These are phyloP conservation scores for Mystacides longicornis DNA, from an alignment of 2,888 invertebrate genomes.

Conservation along the genomic window DNA sequence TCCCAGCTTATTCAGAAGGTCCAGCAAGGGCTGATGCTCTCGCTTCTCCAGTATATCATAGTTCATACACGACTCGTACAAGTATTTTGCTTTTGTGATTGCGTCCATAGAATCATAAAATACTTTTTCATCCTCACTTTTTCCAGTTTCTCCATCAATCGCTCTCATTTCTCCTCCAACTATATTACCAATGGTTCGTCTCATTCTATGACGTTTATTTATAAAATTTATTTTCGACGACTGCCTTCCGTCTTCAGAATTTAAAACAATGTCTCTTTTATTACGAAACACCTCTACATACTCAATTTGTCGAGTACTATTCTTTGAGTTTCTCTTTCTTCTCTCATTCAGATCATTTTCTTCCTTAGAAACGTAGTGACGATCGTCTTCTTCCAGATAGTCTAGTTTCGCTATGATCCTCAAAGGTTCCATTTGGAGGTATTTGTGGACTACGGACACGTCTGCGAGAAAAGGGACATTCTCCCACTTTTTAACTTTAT, in stretches of 20 bases:
- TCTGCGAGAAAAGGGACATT: neutral
- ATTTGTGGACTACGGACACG: neutral
- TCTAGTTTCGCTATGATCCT: neutral
- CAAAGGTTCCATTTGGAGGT: neutral
- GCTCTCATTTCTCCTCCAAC: neutral
- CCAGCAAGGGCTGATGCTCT: slow-evolving; percentile 62
- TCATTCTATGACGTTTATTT: neutral
- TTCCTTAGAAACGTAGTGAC: neutral
- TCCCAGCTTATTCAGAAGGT: slow-evolving; percentile 64
- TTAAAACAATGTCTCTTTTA: neutral
- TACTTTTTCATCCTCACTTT: slow-evolving; percentile 3
- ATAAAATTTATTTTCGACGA: neutral
- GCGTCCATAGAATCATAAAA: slow-evolving; percentile 41
- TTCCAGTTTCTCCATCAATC: neutral
- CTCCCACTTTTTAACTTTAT: slow-evolving; percentile 6
- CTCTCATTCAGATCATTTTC: neutral
- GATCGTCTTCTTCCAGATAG: neutral
- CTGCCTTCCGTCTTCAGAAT: neutral
- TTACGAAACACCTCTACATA: neutral
- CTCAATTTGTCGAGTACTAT: neutral
- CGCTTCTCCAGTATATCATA: slow-evolving; percentile 62
- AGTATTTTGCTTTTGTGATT: slow-evolving; percentile 69
- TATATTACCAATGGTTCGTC: neutral
- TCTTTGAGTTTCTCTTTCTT: neutral
- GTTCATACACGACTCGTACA: slow-evolving; percentile 85